phyloP scores from a whole-genome alignment of 1,140 invertebrate species.

The Leptinotarsa undecemlineata region DNA sequence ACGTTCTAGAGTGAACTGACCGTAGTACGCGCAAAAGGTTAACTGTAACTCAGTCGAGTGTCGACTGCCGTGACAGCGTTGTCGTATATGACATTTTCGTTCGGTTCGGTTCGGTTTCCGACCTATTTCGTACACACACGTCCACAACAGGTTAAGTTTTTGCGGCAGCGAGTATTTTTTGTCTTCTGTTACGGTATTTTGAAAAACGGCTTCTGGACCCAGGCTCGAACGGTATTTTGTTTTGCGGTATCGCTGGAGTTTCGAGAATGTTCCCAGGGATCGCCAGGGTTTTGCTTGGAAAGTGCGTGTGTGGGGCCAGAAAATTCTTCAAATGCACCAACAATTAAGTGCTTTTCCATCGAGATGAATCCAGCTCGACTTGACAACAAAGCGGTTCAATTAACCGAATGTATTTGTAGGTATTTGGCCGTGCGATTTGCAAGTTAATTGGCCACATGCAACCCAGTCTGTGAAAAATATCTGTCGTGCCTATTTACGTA shows the following conservation, averaged over 20 bases:
- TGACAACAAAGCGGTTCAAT: constrained; percentile 23
- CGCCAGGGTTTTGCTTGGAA: background rate
- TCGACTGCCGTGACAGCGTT: constrained; percentile 26
- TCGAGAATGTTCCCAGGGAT: constrained; percentile 12
- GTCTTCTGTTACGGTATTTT: background rate
- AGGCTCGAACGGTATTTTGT: background rate
- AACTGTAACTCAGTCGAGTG: constrained; percentile 43
- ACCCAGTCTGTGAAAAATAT: constrained; percentile 1
- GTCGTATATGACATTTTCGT: constrained; percentile 10
- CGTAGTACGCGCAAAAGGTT: constrained; percentile 43
- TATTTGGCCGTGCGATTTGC: constrained; percentile 23
- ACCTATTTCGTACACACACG: constrained; percentile 16
- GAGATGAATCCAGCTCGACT: constrained; percentile 8
- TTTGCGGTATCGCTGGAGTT: background rate
- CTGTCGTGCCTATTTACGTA: constrained; percentile 32
- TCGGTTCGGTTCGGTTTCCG: constrained; percentile 12
- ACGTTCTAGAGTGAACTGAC: constrained; percentile 48
- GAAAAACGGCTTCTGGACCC: background rate
- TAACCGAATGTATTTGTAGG: constrained; percentile 18
- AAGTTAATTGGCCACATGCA: constrained; percentile 27
- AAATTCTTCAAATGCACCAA: background rate
- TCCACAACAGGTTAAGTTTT: constrained; percentile 23
- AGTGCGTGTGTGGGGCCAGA: constrained; percentile 6
- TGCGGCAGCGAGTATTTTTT: constrained; percentile 7
- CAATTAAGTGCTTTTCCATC: background rate